Base-by-base conservation (phyloP, 23 tunicate genomes). In the Halocynthia roretzi region DNA sequence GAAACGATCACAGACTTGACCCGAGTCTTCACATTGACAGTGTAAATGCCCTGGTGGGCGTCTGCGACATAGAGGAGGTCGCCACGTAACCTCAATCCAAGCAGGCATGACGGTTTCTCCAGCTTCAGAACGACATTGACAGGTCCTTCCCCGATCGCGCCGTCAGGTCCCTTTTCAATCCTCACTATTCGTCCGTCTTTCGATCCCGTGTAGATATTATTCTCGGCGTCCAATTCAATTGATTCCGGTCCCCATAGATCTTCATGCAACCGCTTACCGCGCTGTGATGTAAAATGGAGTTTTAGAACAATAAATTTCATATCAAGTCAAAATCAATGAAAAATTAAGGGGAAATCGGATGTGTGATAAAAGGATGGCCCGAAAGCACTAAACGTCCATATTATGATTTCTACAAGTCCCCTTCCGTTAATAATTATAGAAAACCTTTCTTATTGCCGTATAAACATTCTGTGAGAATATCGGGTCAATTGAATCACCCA, bases 221-320 rank as follows among this genome's bases (percentile, higher is more conserved):
- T 31, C 21, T 74, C 60, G 0, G 55, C 78, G 22, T 74, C 78
- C 10, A 54, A 62, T 54, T 17, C 63, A 18, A 74, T 74, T n/a
- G 78, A 74, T 54, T 74, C 78, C n/a, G 78, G 62, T 0, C 78
- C 78, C 10, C 40, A 22, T n/a, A 74, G 64, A 0, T 74, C 78
- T 0, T 12, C 10, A 48, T 54, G 31, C 14, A 74, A 10, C 5
- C 31, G 55, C 31, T 54, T 53, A 9, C 78, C 78, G 0, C 2
- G 55, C 56, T 31, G 44, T 31, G 44, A 31, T 31, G 44, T 31
- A 31, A 31, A 4, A 31, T 31, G 44, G 2, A 31, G 44, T 31
- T 31, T 31, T 31, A 31, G 44, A 31, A 4, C 44, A 31, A 4
- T 31, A 31, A 31, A 31, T 31, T 31, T 31, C 44, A 31, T 31